Evolutionary conservation across 2,797 vertebrate genomes (phyloP), one percentile per base, ranked within the genome.

Genomic region (Margarornis squamiger): DNA sequence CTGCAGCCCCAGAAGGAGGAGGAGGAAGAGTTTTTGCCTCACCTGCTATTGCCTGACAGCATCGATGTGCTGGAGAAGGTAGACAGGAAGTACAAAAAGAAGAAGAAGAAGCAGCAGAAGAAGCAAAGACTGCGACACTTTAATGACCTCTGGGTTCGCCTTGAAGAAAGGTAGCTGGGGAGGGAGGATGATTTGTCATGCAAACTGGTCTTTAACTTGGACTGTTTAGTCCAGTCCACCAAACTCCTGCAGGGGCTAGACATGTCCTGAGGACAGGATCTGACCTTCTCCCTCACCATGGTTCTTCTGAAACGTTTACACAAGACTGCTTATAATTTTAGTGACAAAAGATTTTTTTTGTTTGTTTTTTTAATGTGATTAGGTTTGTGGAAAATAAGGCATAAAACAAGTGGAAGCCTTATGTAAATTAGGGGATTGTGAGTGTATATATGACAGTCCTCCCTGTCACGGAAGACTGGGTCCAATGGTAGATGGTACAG

Each of bases 141-240:
- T 76, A 99, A 98, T 0, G 98, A 99, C 94, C 98, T 99, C 70
- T 99, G 99, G 98, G 98, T 99, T 86, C 97, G 98, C 81, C 98
- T 99, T 62, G 98, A 98, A 90, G 98, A 98, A 91, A 99, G 99
- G 98, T 99, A 97, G 96, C 13, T 59, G 19, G 65, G 58, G 27
- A 65, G 48, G 48, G 58, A 70, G 24, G 20, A 23, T 34, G 17
- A 32, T 24, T 81, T 76, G 21, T 49, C 32, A 14, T 41, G 23
- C 18, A 79, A 41, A 45, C 48, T 70, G 32, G 14, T 15, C 32
- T 65, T 91, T 3, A 48, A 19, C 7, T 68, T 54, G 36, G n/a
- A 38, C 21, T 32, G 27, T 71, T 83, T 48, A 36, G 41, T 89
- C 21, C 12, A 43, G 14, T 45, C 38, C 2, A 1, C 26, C 32